Percentiles rank a stretch among this genome's conserved stretches.
phyloP scores from a whole-genome alignment of 2,797 vertebrate genomes.

The Paguma larvata region DNA sequence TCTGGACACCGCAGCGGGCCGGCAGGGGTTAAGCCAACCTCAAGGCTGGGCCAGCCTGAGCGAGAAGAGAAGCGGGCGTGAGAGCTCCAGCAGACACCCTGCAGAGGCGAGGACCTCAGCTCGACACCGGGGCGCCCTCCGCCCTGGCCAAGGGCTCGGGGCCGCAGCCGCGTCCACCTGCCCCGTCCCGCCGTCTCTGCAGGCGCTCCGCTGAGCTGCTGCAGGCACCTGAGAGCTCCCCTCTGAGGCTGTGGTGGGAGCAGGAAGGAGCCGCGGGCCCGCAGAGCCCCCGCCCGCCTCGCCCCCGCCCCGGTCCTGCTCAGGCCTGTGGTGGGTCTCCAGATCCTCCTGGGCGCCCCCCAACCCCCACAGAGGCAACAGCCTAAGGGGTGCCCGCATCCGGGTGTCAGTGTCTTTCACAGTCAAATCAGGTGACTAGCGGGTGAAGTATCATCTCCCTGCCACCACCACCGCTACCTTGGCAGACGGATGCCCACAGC shows the following conservation, averaged over 20 bases:
- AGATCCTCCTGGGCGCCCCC: no score
- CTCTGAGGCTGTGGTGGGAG: neutral
- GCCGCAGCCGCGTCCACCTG: accelerated
- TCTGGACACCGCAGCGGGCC: neutral
- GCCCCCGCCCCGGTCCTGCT: neutral
- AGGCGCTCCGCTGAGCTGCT: neutral
- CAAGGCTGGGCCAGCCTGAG: neutral
- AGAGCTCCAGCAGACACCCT: neutral
- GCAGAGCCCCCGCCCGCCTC: neutral
- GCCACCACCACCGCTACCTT: accelerated
- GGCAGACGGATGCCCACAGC: neutral
- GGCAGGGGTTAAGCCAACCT: accelerated
- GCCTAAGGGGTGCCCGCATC: neutral
- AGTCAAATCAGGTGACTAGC: neutral
- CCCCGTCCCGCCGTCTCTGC: neutral
- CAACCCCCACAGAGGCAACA: neutral
- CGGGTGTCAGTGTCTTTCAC: neutral
- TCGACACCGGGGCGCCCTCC: neutral
- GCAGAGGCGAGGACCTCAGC: neutral
- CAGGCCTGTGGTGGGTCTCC: neutral
- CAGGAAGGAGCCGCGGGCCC: neutral
- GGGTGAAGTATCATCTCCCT: accelerated
- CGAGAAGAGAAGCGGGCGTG: neutral
- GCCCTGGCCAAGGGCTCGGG: neutral
- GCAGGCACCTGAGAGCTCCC: neutral